Base-by-base conservation (phyloP, 2,797 vertebrate genomes). In the Halcyon badia region DNA sequence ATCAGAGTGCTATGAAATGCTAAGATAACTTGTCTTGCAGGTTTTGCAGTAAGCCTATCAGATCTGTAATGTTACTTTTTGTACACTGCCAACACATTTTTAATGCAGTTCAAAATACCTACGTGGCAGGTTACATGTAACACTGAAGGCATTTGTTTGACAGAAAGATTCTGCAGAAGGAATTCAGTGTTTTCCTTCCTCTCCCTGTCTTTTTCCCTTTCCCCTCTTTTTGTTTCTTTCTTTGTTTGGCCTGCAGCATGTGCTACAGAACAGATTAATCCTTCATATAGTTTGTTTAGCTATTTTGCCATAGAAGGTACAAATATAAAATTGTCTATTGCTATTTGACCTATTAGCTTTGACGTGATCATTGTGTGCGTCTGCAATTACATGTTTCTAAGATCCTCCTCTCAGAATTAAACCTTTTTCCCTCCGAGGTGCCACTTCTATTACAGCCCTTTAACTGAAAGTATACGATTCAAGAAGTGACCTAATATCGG, bases 211-310 rank as follows among this genome's bases (percentile, higher is more conserved):
- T 58, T 61, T 9, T 14, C 14, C 2, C 6, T n/a, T 73, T 57
- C 16, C 15, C 26, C 15, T 13, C 19, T 19, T 64, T 81, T 75
- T 46, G 4, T 61, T 37, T 39, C 3, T 9, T 37, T 42, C 3
- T 4, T 68, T 0, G 30, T 31, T 42, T 77, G 68, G 10, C 28
- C 56, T 35, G 41, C 56, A 69, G 35, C 0, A 0, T 17, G n/a
- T 72, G 44, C 25, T 28, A 33, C 24, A 66, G 39, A 75, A 58
- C 7, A 86, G n/a, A 58, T 11, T 41, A 79, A 41, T 28, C 37
- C 33, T 83, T 60, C 26, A 5, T 0, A 33, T 22, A 10, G 6
- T 56, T 82, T 72, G 19, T 66, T 69, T 61, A 49, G 76, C 25
- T 5, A 6, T 64, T 84, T 76, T 84, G 19, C 26, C 44, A 3